Percentiles rank a stretch among this genome's conserved stretches.
Evolutionary conservation across 2,113 vertebrate genomes (phyloP).

Genomic region (Pterocles burchelli): DNA sequence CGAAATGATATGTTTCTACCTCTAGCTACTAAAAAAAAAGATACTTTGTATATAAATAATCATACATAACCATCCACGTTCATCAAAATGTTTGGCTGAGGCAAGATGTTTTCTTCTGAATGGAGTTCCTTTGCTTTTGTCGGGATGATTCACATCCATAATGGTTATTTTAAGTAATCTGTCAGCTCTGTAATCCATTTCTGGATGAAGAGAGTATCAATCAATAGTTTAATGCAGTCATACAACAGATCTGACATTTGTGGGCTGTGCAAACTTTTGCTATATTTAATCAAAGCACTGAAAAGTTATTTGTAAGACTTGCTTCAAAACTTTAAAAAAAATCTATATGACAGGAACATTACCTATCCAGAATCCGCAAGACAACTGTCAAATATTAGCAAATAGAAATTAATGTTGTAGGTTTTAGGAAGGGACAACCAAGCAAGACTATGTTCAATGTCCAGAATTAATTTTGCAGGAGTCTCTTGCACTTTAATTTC

Average conservation of each 20-base stretch:
- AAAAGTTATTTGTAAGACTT: background rate
- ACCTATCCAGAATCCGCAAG: background rate
- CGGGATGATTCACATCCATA: background rate
- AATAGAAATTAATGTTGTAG: background rate
- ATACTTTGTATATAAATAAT: background rate
- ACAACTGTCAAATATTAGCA: background rate
- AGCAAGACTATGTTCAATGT: background rate
- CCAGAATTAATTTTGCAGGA: background rate
- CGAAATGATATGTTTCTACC: background rate
- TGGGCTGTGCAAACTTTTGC: background rate
- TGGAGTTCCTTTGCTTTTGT: conserved; percentile 3
- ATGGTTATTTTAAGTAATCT: conserved; percentile 25
- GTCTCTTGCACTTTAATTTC: background rate
- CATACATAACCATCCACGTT: background rate
- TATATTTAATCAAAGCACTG: background rate
- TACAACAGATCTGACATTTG: background rate
- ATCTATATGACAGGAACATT: background rate
- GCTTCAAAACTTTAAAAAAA: background rate
- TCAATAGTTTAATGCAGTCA: background rate
- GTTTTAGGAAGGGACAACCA: background rate
- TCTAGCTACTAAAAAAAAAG: background rate
- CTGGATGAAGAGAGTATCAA: background rate
- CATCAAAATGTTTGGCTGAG: background rate
- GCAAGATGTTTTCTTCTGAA: background rate
- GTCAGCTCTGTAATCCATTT: conserved; percentile 20